Base-by-base conservation (phyloP, 2,888 invertebrate genomes). In the Tolmerus cingulatus region DNA sequence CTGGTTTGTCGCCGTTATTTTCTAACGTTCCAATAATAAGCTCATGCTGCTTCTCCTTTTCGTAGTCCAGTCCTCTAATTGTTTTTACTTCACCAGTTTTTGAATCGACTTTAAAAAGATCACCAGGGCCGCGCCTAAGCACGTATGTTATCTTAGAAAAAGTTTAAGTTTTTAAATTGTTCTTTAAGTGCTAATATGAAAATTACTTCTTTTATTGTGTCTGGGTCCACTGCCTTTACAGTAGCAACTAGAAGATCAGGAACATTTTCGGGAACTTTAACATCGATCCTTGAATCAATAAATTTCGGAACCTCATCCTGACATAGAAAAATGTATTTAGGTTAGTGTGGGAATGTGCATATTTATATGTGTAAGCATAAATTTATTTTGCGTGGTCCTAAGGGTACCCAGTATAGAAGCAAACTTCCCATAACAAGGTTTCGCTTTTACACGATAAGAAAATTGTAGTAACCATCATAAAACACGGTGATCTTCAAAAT, bases 221-320 rank as follows among this genome's bases (percentile, higher is more conserved):
- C 97, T 1, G 97, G 97, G 93, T 97, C 97, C 89, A 95, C 94
- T 0, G 97, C 97, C 95, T 96, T 94, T 78, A 98, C 97, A 91
- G 96, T 96, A 74, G 95, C 94, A 7, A 98, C 96, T 87, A 95
- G 94, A 90, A 95, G 94, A 91, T 97, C 96, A 0, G 96, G 95
- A 55, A 95, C 94, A 92, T 98, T 98, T 93, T 98, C 98, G 1
- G 97, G 97, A n/a, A 97, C 96, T 74, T 94, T 94, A 1, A 96
- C 96, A 89, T 96, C 95, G 90, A 97, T 97, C 37, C 95, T 93
- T 1, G 95, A 93, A 89, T 95, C 95, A 85, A 93, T 93, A 92
- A 98, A 98, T 78, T 96, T 93, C 0, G 98, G 98, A 57, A 95
- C 93, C 92, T 98, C 97, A 91, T 98, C 98, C 88, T 88, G 84